Conservation (phyloP, 2,797 vertebrate species). For the Pangasius macronema region DNA sequence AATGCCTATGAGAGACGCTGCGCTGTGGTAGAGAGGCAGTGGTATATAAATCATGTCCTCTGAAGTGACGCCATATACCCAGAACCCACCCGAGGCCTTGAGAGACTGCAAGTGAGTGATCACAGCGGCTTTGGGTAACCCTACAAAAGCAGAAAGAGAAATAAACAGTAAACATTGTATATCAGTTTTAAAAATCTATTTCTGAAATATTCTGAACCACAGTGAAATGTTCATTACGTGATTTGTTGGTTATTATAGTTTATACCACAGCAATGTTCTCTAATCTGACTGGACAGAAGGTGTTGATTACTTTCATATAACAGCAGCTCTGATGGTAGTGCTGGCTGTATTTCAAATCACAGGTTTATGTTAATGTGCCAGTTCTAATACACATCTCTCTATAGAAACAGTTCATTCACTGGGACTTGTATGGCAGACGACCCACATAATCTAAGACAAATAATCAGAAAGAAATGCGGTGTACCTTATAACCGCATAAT, state of each 20-base stretch:
- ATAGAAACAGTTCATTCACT: background rate
- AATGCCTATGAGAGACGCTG: constrained; percentile 84
- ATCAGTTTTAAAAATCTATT: background rate
- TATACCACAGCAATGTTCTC: background rate
- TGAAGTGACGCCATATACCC: constrained; percentile 75
- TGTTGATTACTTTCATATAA: background rate
- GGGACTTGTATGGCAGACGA: background rate
- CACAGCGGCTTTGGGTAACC: constrained; percentile 89
- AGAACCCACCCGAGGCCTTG: constrained; percentile 82
- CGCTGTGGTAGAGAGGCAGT: constrained; percentile 89
- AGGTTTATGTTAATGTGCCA: background rate
- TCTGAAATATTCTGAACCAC: background rate
- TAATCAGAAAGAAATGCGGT: background rate
- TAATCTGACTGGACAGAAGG: background rate
- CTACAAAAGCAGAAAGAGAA: constrained; percentile 64
- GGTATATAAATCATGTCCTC: constrained; percentile 85
- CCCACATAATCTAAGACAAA: background rate
- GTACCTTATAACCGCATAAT: background rate
- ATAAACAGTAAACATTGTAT: background rate
- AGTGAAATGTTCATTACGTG: background rate
- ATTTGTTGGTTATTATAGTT: background rate
- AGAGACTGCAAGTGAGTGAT: constrained; percentile 86
- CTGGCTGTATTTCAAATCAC: background rate
- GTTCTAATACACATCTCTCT: background rate
- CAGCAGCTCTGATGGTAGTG: background rate